Conservation (phyloP, 2,113 vertebrate genomes). For the Ariopsis seemanni region DNA sequence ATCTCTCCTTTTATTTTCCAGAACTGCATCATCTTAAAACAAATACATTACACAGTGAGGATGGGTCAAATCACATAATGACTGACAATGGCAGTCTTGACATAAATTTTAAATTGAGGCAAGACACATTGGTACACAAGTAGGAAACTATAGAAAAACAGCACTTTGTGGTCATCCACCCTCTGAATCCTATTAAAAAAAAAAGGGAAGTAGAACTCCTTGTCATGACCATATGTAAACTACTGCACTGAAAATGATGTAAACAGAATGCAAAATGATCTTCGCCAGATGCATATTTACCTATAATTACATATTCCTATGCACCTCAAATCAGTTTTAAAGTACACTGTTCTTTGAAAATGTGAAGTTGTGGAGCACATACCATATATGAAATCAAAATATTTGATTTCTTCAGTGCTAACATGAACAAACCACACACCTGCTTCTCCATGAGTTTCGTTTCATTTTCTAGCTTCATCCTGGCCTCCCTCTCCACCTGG, state of each 20-base stretch:
- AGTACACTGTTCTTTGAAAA: background rate
- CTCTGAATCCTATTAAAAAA: background rate
- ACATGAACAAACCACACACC: background rate
- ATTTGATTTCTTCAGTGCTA: background rate
- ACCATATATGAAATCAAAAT: background rate
- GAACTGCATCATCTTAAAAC: background rate
- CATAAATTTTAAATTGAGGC: background rate
- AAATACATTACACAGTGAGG: background rate
- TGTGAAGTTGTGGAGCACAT: background rate
- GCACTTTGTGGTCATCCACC: background rate
- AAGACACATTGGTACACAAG: background rate
- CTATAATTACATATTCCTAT: background rate
- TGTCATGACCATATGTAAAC: background rate
- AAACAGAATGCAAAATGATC: background rate
- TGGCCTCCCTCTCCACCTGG: background rate
- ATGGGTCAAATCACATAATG: background rate
- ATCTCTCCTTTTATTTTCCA: background rate
- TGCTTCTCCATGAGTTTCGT: background rate
- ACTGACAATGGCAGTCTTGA: background rate
- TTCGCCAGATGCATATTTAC: background rate
- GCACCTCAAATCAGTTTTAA: background rate
- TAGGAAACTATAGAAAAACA: background rate
- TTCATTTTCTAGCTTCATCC: background rate
- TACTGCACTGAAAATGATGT: background rate
- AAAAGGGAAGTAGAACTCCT: background rate